phyloP scores from a whole-genome alignment of 2,888 invertebrate genomes.

The Pimpla rufipes region DNA sequence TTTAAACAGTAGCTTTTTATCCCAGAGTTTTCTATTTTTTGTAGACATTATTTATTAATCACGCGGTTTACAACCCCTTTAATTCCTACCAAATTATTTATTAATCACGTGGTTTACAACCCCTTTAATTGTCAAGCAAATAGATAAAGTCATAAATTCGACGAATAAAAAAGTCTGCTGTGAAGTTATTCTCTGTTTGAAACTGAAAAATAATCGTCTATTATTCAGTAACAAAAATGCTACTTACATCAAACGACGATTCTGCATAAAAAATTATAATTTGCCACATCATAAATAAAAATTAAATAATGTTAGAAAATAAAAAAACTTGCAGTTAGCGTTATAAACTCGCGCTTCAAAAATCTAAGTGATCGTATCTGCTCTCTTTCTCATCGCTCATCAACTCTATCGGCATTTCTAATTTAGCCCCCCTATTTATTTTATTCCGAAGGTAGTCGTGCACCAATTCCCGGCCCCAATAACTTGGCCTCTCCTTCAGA shows the following conservation, averaged over 20 bases:
- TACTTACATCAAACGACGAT: neutral
- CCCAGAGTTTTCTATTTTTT: neutral
- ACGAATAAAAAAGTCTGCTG: neutral
- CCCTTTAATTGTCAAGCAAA: neutral
- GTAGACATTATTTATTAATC: constrained; percentile 19
- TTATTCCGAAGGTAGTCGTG: constrained; percentile 53
- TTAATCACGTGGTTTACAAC: too few species aligned
- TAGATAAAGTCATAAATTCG: neutral
- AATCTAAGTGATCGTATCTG: constrained; percentile 49
- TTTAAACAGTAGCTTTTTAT: neutral
- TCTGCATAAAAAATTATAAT: neutral
- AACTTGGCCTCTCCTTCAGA: constrained; percentile 13
- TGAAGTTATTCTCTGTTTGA: constrained; percentile 19
- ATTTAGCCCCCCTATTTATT: constrained; percentile 54
- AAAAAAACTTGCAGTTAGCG: neutral
- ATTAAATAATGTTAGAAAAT: neutral
- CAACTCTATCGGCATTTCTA: constrained; percentile 64
- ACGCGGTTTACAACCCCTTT: neutral
- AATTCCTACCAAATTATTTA: too few species aligned
- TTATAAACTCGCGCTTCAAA: neutral
- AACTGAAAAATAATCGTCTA: neutral
- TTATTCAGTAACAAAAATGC: neutral
- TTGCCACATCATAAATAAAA: neutral
- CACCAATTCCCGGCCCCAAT: constrained; percentile 59
- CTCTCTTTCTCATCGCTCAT: neutral